Evolutionary conservation across 2,113 vertebrate species (phyloP).

Genomic region (Noturus placidus): DNA sequence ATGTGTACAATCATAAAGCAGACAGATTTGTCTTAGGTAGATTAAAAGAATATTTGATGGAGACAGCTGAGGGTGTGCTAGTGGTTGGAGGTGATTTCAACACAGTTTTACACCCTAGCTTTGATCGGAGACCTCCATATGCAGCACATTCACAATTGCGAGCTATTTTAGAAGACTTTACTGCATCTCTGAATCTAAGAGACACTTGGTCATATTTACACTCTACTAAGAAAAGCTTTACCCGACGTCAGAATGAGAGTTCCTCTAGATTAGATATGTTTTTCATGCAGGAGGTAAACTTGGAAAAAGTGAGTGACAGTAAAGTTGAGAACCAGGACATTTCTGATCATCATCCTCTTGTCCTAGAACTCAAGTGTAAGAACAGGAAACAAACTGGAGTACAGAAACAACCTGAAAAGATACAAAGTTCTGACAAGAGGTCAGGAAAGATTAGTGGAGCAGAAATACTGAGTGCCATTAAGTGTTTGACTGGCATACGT

Average conservation of each 20-base stretch:
- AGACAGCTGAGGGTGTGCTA: conserved; percentile 48
- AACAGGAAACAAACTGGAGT: too few relatives aligned
- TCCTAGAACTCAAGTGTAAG: background rate
- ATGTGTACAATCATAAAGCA: too few relatives aligned
- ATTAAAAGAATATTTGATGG: conserved; percentile 56
- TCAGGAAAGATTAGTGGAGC: conserved; percentile 36
- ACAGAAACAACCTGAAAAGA: background rate
- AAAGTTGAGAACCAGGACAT: background rate
- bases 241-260: conserved; percentile 54
- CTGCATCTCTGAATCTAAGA: background rate
- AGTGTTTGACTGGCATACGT: background rate
- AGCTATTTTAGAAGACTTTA: conserved; percentile 29
- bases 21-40: conserved; percentile 40
- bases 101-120: conserved; percentile 35
- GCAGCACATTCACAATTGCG: background rate
- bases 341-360: conserved; percentile 39
- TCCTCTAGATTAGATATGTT: conserved; percentile 42
- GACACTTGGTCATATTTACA: background rate
- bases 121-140: conserved; percentile 12
- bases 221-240: background rate
- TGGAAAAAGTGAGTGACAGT: too few relatives aligned
- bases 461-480: conserved; percentile 38
- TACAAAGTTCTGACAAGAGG: too few relatives aligned
- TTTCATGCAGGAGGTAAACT: background rate
- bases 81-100: conserved; percentile 48